Conservation (phyloP, 2,888 invertebrate genomes). For the Perdita meconis region DNA sequence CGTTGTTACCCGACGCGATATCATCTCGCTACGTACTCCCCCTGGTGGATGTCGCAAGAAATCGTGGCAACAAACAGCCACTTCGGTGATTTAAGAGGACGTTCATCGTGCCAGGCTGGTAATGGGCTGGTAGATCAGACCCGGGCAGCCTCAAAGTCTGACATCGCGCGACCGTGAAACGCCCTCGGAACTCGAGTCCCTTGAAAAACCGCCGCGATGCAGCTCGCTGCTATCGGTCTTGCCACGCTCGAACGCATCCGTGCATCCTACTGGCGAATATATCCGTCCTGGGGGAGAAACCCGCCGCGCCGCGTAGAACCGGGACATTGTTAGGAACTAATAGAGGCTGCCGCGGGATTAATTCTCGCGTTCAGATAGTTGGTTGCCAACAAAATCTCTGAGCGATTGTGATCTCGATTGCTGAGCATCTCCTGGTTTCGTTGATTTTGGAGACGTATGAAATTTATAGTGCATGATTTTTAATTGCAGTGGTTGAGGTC, state of each 20-base stretch:
- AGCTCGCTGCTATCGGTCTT: slow-evolving; percentile 74
- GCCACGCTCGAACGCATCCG: slow-evolving; percentile 73
- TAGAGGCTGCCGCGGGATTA: no score
- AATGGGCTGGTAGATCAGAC: slow-evolving; percentile 76
- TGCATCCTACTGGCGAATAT: slow-evolving; percentile 61
- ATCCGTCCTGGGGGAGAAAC: not conserved
- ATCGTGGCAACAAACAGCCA: slow-evolving; percentile 65
- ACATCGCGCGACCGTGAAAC: slow-evolving; percentile 77
- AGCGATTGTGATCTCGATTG: no score
- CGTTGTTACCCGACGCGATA: slow-evolving; percentile 3
- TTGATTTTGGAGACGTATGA: no score
- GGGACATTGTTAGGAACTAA: slow-evolving; percentile 16
- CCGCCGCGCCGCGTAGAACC: not conserved
- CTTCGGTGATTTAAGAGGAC: slow-evolving; percentile 78
- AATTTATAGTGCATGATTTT: no score
- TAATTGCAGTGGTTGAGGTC: no score
- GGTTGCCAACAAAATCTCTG: no score
- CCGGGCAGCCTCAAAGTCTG: slow-evolving; percentile 75
- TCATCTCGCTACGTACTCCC: not conserved
- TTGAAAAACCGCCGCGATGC: slow-evolving; percentile 67
- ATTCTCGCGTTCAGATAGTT: no score
- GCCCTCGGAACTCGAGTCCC: slow-evolving; percentile 52
- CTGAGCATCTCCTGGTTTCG: no score
- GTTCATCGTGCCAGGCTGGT: slow-evolving; percentile 78
- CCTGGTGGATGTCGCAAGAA: slow-evolving; percentile 39